A percentile compares a stretch with the other conserved stretches of the same genome.
These are phyloP conservation scores for Urocolius indicus DNA, from an alignment of 2,113 vertebrate genomes.

Conservation along the genomic window DNA sequence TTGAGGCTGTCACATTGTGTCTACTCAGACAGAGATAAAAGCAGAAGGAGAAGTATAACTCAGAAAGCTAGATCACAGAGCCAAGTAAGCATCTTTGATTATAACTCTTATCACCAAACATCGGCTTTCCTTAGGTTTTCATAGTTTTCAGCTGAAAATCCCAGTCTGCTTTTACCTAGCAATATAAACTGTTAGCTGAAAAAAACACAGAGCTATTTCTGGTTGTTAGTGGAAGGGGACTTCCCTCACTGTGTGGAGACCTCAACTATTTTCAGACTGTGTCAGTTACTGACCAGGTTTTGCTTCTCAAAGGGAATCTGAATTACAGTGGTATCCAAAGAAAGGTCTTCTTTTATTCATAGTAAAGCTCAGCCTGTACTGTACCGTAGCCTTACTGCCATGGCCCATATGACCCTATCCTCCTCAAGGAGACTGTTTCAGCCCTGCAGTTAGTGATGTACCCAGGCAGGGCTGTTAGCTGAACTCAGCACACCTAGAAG, in stretches of 20 bases:
- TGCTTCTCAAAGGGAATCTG: background rate
- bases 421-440: background rate
- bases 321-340: background rate
- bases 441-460: background rate
- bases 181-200: background rate
- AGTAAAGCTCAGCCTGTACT: background rate
- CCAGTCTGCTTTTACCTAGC: background rate
- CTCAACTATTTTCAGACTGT: background rate
- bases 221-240: background rate
- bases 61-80: background rate
- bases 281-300: background rate
- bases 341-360: background rate
- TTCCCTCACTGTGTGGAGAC: background rate
- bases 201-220: background rate
- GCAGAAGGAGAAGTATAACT: background rate
- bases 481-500: background rate
- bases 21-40: background rate
- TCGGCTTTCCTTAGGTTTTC: background rate
- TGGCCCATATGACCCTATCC: rapidly evolving
- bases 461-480: background rate
- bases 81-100: background rate
- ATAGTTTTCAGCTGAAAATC: slow-evolving; percentile 1
- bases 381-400: background rate
- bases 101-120: background rate
- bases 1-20: background rate